Base-by-base conservation (phyloP, 2,113 vertebrate species). In the Herpailurus yagouaroundi region DNA sequence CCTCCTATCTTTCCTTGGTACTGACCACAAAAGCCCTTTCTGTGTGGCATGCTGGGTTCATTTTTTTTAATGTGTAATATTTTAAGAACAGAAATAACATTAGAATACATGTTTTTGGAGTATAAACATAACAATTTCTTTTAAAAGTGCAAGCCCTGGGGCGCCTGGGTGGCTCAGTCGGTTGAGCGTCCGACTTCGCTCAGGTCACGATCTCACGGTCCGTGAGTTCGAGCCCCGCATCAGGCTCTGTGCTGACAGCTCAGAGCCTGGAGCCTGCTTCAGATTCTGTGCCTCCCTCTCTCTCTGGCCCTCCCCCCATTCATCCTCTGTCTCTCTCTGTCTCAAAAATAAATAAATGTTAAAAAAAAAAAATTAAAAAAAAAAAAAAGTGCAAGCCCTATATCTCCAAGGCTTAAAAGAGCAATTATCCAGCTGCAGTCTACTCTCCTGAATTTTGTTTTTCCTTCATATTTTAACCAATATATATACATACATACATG, bases 401-500 rank as follows among this genome's bases (percentile, higher is more conserved):
- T 60, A 19, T 8, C 12, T 18, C 29, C 5, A 79, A 41, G 13
- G 27, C 93, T 97, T 95, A 99, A 52, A 45, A 98, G 98, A 55
- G 96, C 91, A 18, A 85, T 96, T 57, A 99, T 71, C 99, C 99
- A 99, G 97, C 99, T 99, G 89, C 99, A 99, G 98, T 99, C 99
- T 5, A 97, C 97, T 98, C 99, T 99, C 96, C 98, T 99, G 95
- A 99, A 97, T 95, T 98, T 99, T 76, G 98, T 99, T 95, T 98
- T 99, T 68, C 98, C 98, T 96, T 99, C 98, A 12, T 98, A 98
- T 98, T 99, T 99, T 1, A 99, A 98, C 89, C 98, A 97, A 0
- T 96, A 97, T 0, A 92, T 50, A 50, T 50, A 50, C 50, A 60
- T 57, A 57, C 2, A 57, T 2, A 55, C 3, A 55, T 21, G 6